Percentiles rank a stretch among this genome's conserved stretches.
Conservation (phyloP, 2,797 vertebrate species). For the Syndactyla subalaris region DNA sequence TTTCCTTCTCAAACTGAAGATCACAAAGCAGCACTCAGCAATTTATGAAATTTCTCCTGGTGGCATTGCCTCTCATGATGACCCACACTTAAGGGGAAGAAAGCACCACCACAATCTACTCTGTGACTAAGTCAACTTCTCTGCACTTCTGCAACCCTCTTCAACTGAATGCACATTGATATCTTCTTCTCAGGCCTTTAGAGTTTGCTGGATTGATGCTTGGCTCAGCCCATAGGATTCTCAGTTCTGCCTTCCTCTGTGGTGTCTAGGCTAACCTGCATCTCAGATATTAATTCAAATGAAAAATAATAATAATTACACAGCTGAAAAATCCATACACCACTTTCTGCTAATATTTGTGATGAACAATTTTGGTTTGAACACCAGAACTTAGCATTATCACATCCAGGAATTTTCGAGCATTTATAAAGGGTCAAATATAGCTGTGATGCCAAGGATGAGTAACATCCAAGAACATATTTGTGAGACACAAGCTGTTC, state of each 20-base stretch:
- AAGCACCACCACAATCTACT: not conserved
- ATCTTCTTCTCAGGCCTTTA: not conserved
- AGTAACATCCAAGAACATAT: fast-evolving
- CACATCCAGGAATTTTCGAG: not conserved
- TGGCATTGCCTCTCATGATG: not conserved
- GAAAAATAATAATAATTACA: not conserved
- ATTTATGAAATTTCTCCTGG: not conserved
- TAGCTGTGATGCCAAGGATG: not conserved
- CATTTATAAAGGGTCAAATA: not conserved
- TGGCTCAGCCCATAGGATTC: not conserved
- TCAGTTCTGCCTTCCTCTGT: not conserved
- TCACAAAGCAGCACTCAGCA: not conserved
- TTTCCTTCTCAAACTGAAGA: not conserved
- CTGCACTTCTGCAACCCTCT: not conserved
- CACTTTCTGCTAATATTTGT: not conserved
- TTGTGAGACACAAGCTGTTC: not conserved
- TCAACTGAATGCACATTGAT: not conserved
- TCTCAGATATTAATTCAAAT: not conserved
- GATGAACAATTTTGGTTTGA: not conserved
- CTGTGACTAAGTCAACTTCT: not conserved
- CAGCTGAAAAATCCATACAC: not conserved
- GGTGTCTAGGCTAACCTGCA: not conserved
- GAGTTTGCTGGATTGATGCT: not conserved
- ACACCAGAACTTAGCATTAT: not conserved
- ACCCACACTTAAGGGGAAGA: not conserved